phyloP scores from a whole-genome alignment of 2,113 vertebrate species.

The Podilymbus podiceps region DNA sequence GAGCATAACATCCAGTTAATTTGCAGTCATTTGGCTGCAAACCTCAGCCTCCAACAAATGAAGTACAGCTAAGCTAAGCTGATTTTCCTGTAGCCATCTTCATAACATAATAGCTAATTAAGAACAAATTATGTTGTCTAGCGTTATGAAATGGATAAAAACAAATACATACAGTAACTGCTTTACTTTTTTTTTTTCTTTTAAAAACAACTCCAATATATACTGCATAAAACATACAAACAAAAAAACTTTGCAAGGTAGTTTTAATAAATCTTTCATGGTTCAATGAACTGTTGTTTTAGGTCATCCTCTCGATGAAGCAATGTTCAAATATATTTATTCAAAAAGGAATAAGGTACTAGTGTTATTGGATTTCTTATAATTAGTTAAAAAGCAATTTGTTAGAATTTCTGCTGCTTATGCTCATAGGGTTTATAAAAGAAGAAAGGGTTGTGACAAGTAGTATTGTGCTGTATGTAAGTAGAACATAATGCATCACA shows the following conservation, averaged over 20 bases:
- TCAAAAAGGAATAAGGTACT: slow-evolving; percentile 3
- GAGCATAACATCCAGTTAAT: neutral
- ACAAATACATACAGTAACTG: neutral
- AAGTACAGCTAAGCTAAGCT: neutral
- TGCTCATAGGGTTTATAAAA: neutral
- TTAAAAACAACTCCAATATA: neutral
- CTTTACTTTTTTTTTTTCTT: neutral
- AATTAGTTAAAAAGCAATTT: slow-evolving; percentile 39
- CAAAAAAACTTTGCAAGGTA: neutral
- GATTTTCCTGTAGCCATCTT: neutral
- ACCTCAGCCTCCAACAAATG: neutral
- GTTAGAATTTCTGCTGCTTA: neutral
- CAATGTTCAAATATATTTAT: neutral
- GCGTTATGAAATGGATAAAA: neutral
- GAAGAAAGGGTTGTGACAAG: neutral
- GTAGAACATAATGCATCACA: neutral
- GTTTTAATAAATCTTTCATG: slow-evolving; percentile 51
- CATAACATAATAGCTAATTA: neutral
- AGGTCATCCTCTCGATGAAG: slow-evolving; percentile 33
- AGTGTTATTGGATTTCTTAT: neutral
- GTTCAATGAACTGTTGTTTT: slow-evolving; percentile 39
- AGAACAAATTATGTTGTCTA: neutral
- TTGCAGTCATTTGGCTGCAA: neutral
- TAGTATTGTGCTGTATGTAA: neutral
- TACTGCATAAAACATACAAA: neutral